phyloP scores from a whole-genome alignment of 2,113 vertebrate genomes.

The Rattus norvegicus region GRCr8 NC_086033.1:83183001-83183500 shows the following conservation, averaged over 20 bases:
- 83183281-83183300: conserved; percentile 61
- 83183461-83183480: background rate
- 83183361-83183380: conserved; percentile 47
- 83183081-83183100: too few species aligned
- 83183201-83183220: conserved; percentile 55
- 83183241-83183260: conserved; percentile 57
- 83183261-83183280: conserved; percentile 44
- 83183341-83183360: background rate
- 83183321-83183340: background rate
- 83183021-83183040: too few species aligned
- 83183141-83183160: too few species aligned
- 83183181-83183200: conserved; percentile 52
- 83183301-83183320: conserved; percentile 54
- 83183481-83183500: background rate
- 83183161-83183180: background rate
- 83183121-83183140: too few species aligned
- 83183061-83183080: too few species aligned
- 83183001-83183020: too few species aligned
- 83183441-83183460: background rate
- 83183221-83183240: conserved; percentile 68
- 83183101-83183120: too few species aligned
- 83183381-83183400: background rate
- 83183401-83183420: background rate
- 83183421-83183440: background rate
- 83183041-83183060: too few species aligned